Base-by-base conservation (phyloP, 2,113 vertebrate genomes). In the Mustela lutreola region DNA sequence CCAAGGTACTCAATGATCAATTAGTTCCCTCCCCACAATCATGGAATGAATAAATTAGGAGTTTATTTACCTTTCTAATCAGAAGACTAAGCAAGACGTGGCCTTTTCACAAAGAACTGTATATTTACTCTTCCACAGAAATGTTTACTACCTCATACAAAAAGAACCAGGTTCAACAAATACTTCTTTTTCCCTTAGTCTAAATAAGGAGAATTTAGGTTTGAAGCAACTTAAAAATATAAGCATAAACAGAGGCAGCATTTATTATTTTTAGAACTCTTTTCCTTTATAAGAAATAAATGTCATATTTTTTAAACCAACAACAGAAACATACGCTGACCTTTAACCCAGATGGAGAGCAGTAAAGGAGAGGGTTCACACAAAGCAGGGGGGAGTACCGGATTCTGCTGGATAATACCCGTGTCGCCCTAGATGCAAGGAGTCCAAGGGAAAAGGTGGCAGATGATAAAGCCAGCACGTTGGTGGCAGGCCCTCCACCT, bases 11-110 rank as follows among this genome's bases (percentile, higher is more conserved):
- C 94, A 39, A 94, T 76, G 94, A 92, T 83, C 94, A 39, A 94
- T 76, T 92, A 92, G 91, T 83, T 86, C 80, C 53, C 86, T 87
- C 83, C 53, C 48, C 79, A 93, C 67, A 96, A 63, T 75, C 87
- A 92, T 81, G 79, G 95, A 95, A 92, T 94, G 86, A 93, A 90
- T 88, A 78, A 93, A 92, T 71, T 75, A 79, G 63, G 78, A 60
- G 89, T 83, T 58, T 89, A 53, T 83, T 89, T 95, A 80, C 70
- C 39, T 56, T 92, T 95, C 62, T 87, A 70, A 95, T 90, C 79
- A 95, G 75, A 96, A 96, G 60, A 50, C 58, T 48, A 92, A 48
- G 85, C 58, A 89, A 95, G 89, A 85, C 53, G 45, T 53, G 7
- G 70, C 50, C 85, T 90, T 80, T 81, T 56, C 58, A 95, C 83